These are phyloP conservation scores for Hiodon tergisus DNA, from an alignment of 2,113 vertebrate species.

Conservation along the genomic window DNA sequence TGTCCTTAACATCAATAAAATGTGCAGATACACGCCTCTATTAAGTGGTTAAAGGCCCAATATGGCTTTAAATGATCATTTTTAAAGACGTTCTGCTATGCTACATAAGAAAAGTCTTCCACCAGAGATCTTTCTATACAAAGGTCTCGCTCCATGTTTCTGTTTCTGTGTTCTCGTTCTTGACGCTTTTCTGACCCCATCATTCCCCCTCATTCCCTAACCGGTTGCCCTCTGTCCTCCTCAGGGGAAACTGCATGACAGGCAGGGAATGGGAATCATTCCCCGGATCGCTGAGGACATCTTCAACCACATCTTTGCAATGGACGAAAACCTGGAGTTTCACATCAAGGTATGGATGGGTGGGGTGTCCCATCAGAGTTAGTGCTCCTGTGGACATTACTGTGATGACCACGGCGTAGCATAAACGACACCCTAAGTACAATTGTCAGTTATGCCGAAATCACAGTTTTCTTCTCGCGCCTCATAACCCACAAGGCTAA, in stretches of 20 bases:
- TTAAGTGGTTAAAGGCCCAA: not conserved
- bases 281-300: slow-evolving; percentile 88
- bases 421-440: no score
- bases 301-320: slow-evolving; percentile 89
- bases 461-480: no score
- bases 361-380: no score
- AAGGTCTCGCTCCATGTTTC: slow-evolving; percentile 24
- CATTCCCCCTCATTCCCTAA: slow-evolving; percentile 10
- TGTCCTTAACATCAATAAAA: not conserved
- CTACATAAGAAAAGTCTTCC: not conserved
- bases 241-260: slow-evolving; percentile 84
- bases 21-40: slow-evolving; percentile 13
- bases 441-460: no score
- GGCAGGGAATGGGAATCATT: slow-evolving; percentile 87
- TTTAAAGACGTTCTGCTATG: not conserved
- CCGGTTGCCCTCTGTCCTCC: not conserved
- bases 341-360: slow-evolving; percentile 78
- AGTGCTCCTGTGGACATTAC: not conserved
- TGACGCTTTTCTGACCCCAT: not conserved
- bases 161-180: slow-evolving; percentile 1
- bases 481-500: no score
- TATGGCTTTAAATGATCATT: not conserved
- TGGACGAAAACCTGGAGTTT: slow-evolving; percentile 93
- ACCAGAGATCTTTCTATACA: no score
- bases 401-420: no score